These are phyloP conservation scores for Neofelis nebulosa DNA, from an alignment of 2,113 vertebrate genomes.

Conservation along the genomic window DNA sequence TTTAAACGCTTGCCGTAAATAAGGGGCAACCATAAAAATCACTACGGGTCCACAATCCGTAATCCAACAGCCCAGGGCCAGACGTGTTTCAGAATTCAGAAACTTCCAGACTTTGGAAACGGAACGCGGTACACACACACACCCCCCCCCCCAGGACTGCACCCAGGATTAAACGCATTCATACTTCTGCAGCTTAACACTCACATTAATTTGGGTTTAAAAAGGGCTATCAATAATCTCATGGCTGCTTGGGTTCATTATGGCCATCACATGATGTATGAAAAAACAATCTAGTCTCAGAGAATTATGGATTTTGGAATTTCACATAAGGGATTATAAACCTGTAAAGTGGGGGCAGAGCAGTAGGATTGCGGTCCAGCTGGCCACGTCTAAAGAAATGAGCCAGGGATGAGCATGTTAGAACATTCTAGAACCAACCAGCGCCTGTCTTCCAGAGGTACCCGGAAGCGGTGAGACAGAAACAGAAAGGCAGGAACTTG, in stretches of 20 bases:
- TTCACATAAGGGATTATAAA: neutral
- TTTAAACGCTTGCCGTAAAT: neutral
- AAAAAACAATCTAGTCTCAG: neutral
- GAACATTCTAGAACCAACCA: neutral
- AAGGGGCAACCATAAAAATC: neutral
- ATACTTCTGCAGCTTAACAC: neutral
- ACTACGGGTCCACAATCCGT: neutral
- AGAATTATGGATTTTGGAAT: neutral
- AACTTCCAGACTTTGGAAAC: neutral
- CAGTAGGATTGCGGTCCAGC: neutral
- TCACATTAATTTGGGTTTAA: neutral
- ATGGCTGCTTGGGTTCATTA: neutral
- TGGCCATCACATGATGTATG: neutral
- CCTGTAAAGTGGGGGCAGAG: fast-evolving
- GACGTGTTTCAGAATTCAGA: neutral
- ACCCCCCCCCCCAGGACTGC: fast-evolving
- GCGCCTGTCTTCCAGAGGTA: neutral
- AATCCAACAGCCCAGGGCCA: neutral
- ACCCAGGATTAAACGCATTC: neutral
- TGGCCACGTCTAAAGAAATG: neutral
- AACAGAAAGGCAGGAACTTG: neutral
- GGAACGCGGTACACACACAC: fast-evolving
- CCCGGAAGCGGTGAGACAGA: fast-evolving
- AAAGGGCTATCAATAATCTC: neutral
- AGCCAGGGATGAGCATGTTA: neutral